A percentile compares a stretch with the other conserved stretches of the same genome.
These are phyloP conservation scores for Nettapus auritus DNA, from an alignment of 2,113 vertebrate species.

Conservation along the genomic window DNA sequence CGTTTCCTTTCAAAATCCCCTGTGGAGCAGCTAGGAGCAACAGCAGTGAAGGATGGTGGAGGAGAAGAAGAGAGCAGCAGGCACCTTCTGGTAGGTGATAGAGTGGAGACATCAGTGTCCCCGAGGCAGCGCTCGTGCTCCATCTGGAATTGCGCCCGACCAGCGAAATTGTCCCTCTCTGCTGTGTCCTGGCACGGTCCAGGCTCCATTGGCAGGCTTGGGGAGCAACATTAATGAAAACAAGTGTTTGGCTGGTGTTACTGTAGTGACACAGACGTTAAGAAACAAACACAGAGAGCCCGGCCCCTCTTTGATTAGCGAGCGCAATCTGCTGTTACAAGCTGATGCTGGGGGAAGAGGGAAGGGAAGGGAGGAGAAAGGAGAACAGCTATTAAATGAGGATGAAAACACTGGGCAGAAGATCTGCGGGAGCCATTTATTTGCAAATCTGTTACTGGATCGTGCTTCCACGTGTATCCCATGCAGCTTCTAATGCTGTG, in stretches of 20 bases:
- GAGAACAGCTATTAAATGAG: neutral
- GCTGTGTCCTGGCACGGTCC: neutral
- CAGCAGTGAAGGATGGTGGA: neutral
- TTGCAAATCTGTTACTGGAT: neutral
- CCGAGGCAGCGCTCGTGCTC: neutral
- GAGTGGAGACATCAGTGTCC: neutral
- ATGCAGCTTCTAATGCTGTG: neutral
- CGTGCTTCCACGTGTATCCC: neutral
- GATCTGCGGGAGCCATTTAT: neutral
- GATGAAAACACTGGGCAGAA: neutral
- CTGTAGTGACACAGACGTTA: neutral
- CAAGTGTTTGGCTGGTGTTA: neutral
- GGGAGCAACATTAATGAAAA: neutral
- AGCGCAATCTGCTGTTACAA: constrained; percentile 4
- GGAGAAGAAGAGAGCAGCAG: neutral
- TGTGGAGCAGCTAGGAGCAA: accelerated
- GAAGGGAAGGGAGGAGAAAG: neutral
- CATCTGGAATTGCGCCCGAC: accelerated
- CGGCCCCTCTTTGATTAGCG: neutral
- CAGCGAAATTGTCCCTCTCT: neutral
- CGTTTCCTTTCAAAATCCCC: neutral
- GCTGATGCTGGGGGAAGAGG: neutral
- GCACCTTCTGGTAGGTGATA: neutral
- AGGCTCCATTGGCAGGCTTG: neutral
- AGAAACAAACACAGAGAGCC: neutral